Percentiles rank a stretch among this genome's conserved stretches.
These are phyloP conservation scores for Zoroaster sp. DNA, from an alignment of 53 echinoderm and acorn worm genomes.

Conservation along the genomic window DNA sequence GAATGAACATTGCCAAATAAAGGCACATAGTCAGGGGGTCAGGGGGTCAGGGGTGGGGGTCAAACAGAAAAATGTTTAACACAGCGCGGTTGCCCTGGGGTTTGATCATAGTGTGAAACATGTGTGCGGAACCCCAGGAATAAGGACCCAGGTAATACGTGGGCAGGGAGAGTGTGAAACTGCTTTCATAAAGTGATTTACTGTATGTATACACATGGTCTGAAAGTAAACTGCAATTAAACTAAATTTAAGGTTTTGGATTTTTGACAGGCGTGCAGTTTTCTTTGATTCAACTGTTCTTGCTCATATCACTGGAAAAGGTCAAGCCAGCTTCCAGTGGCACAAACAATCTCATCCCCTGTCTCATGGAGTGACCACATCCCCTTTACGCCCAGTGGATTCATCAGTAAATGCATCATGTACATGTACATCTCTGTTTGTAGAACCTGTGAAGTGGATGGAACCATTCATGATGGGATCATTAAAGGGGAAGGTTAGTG, in stretches of 20 bases:
- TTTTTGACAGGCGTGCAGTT: slow-evolving; percentile 66
- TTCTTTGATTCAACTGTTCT: slow-evolving; percentile 72
- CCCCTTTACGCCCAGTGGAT: slow-evolving; percentile 3
- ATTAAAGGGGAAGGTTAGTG: slow-evolving; percentile 77
- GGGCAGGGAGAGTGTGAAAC: neutral
- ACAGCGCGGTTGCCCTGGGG: neutral
- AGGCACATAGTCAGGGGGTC: too few relatives aligned
- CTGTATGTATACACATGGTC: neutral
- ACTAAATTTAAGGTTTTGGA: neutral
- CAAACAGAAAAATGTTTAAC: neutral
- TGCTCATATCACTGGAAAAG: slow-evolving; percentile 63
- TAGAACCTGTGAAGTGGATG: slow-evolving; percentile 96
- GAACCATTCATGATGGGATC: slow-evolving; percentile 70
- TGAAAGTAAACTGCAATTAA: neutral
- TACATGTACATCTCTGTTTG: slow-evolving; percentile 85
- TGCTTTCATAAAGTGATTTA: neutral
- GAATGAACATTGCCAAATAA: neutral
- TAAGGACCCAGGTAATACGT: too few relatives aligned
- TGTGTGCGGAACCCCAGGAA: neutral
- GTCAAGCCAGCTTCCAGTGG: slow-evolving; percentile 74
- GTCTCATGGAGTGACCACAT: slow-evolving; percentile 13
- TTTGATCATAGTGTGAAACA: neutral
- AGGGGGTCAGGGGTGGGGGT: neutral
- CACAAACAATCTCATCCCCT: slow-evolving; percentile 62
- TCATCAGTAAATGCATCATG: too few relatives aligned